Evolutionary conservation across 1,140 invertebrate genomes (phyloP).

Genomic region (Cydia amplana): DNA sequence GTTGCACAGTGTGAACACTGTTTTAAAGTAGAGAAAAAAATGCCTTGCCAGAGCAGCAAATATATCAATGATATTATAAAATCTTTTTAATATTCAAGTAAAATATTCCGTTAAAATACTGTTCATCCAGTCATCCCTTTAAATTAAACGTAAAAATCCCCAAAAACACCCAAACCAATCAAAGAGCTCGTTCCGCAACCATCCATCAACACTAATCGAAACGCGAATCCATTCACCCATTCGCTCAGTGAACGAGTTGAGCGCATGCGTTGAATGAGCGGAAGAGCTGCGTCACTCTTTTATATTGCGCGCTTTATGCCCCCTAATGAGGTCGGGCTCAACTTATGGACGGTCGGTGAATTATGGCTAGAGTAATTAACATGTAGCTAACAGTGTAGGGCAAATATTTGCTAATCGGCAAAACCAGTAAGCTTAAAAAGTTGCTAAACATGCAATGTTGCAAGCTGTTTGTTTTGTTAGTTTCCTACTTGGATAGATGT

Average conservation of each 20-base stretch:
- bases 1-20: too few species aligned
- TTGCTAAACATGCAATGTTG: not conserved
- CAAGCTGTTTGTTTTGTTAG: not conserved
- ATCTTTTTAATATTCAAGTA: not conserved
- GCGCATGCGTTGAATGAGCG: conserved; percentile 13
- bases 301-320: conserved; percentile 16
- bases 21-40: too few species aligned
- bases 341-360: conserved; percentile 13
- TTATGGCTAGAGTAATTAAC: conserved; percentile 13
- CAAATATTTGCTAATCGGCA: not conserved
- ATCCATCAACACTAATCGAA: conserved; percentile 21
- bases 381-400: not conserved
- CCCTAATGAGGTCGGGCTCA: conserved; percentile 13
- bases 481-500: not conserved
- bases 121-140: not conserved
- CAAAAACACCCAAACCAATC: conserved; percentile 9
- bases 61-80: too few species aligned
- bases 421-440: not conserved
- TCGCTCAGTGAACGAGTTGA: conserved; percentile 18
- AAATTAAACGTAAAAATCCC: conserved; percentile 15
- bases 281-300: conserved; percentile 13
- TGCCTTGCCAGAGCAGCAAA: too few species aligned
- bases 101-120: not conserved
- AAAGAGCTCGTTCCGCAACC: conserved; percentile 6
- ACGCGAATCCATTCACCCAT: conserved; percentile 17